These are phyloP conservation scores for Psophia crepitans DNA, from an alignment of 2,113 vertebrate species.

Conservation along the genomic window DNA sequence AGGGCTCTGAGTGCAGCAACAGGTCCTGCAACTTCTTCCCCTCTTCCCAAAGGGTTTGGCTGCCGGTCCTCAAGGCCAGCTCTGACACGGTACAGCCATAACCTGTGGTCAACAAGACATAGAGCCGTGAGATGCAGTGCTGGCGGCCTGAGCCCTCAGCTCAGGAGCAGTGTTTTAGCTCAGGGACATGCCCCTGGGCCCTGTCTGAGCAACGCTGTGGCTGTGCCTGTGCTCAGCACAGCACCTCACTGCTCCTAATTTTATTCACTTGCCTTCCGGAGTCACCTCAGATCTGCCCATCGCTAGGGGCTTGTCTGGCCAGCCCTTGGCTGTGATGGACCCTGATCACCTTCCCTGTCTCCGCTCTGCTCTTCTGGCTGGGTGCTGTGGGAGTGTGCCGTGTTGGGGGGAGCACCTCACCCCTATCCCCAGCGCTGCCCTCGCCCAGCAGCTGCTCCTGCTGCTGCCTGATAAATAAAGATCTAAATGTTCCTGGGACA, in stretches of 20 bases:
- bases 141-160: background rate
- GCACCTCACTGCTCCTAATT: fast-evolving
- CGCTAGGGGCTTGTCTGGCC: background rate
- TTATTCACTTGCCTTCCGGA: background rate
- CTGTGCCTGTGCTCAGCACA: background rate
- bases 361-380: background rate
- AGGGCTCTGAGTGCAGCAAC: background rate
- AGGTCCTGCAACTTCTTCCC: background rate
- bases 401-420: background rate
- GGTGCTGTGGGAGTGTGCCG: background rate
- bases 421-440: background rate
- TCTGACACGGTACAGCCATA: no score
- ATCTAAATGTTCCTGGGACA: background rate
- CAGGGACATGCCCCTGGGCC: no score
- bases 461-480: background rate
- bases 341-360: fast-evolving
- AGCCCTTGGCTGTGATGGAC: no score
- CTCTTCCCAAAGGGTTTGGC: background rate
- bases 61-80: background rate
- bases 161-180: background rate
- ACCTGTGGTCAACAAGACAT: background rate
- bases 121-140: background rate
- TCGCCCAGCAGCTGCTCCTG: background rate
- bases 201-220: background rate
- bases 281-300: background rate